Evolutionary conservation across 2,113 vertebrate species (phyloP), one percentile per base, ranked within the genome.

Genomic region (Scalopus aquaticus): DNA sequence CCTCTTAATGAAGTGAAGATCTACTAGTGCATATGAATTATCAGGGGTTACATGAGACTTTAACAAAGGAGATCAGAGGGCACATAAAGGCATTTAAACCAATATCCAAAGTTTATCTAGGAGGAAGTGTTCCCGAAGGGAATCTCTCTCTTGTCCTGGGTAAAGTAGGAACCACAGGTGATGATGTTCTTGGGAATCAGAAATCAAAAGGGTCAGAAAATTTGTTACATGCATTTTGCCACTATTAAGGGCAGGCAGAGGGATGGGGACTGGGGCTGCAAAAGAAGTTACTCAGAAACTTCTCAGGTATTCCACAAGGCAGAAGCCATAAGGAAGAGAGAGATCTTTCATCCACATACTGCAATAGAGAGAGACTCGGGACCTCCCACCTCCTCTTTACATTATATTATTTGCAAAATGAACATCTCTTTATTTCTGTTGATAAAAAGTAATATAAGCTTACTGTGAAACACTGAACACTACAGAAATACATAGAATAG

Each of bases 401-500:
- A 42, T 46, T 39, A 79, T 15, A 28, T 10, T 32, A 64, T 78
- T 73, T 90, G 60, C 46, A 83, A 78, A 95, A 13, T 26, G 20
- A 96, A 96, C 91, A 69, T 35, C 26, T 39, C 42, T 9, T 70
- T 46, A 51, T 54, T 35, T 90, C n/a, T 78, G 46, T 74, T 74
- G 65, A 83, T 70, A 95, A 19, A 94, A 86, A 84, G 49, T 37
- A 85, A 85, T 20, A 35, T 28, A 79, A 92, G 4, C 39, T 64
- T 90, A 84, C 2, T 78, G 70, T 51, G 30, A 86, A 86, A 44
- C 46, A 22, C 16, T 17, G 32, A 94, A 93, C 32, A 96, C 60
- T 44, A 44, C 51, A 80, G 82, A 93, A 79, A 83, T 39, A 95
- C 22, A 67, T 9, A 44, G 6, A 73, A 64, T 30, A 44, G 17